Evolutionary conservation across 2,888 invertebrate genomes (phyloP).

Genomic region (Sphinx pinastri): DNA sequence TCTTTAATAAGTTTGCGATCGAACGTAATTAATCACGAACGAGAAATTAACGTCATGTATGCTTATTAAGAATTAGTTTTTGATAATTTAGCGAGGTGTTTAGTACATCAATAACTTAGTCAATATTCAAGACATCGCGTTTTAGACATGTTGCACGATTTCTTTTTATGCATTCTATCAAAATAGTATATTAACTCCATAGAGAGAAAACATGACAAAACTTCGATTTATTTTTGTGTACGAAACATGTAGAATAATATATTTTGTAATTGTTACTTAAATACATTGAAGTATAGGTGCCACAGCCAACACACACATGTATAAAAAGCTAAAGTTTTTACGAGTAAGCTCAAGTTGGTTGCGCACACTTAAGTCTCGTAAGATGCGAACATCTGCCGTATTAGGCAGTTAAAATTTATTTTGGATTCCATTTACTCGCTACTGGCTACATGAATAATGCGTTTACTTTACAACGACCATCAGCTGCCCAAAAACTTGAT

Average conservation of each 20-base stretch:
- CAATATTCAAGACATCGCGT: not conserved
- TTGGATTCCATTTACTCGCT: slow-evolving; percentile 18
- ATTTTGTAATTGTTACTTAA: not conserved
- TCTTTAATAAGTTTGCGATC: slow-evolving; percentile 44
- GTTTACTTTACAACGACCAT: not conserved
- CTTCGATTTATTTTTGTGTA: not conserved
- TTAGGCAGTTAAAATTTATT: slow-evolving; percentile 34
- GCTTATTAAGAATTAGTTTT: slow-evolving; percentile 33
- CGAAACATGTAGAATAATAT: not conserved
- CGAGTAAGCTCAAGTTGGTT: slow-evolving; percentile 7
- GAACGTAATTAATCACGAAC: slow-evolving; percentile 39
- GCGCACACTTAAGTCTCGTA: slow-evolving; percentile 29
- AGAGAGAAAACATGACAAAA: no score
- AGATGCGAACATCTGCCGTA: slow-evolving; percentile 26
- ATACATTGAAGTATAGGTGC: not conserved
- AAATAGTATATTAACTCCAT: no score
- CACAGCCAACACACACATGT: not conserved
- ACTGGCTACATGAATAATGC: not conserved
- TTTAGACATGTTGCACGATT: no score
- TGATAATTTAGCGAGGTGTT: slow-evolving; percentile 24
- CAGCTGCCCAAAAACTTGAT: not conserved
- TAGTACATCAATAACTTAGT: not conserved
- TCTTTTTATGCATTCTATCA: no score
- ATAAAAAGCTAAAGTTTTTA: slow-evolving; percentile 12
- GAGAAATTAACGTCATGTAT: slow-evolving; percentile 38